Percentiles rank a stretch among this genome's conserved stretches.
Conservation (phyloP, 2,888 invertebrate genomes). For the Eristalinus sepulchralis region DNA sequence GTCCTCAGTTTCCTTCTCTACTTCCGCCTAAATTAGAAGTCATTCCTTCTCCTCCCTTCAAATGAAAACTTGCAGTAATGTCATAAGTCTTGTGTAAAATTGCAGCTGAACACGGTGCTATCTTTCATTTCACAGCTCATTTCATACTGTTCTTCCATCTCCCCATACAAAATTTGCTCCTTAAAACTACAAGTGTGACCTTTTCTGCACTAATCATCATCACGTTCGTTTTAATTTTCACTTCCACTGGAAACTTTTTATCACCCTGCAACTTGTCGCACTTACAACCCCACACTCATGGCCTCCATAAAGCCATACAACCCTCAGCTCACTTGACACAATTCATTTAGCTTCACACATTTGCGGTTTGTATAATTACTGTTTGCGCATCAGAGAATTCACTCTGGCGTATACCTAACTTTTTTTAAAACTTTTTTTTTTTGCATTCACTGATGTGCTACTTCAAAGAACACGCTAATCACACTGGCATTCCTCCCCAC, state of each 20-base stretch:
- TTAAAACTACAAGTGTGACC: neutral
- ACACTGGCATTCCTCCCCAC: neutral
- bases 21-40: too few species aligned
- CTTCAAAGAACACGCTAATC: conserved; percentile 26
- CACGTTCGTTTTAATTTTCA: neutral
- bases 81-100: too few species aligned
- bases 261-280: neutral
- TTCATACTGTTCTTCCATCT: too few species aligned
- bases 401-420: conserved; percentile 11
- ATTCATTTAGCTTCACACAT: neutral
- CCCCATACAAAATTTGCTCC: too few species aligned
- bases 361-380: neutral
- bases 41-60: too few species aligned
- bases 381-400: neutral
- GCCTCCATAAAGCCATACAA: neutral
- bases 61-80: too few species aligned
- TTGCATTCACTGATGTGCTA: neutral
- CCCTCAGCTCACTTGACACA: neutral
- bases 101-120: too few species aligned
- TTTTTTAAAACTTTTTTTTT: conserved; percentile 8
- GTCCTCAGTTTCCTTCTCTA: too few species aligned
- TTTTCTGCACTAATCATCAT: neutral
- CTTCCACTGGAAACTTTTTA: neutral
- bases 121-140: too few species aligned
- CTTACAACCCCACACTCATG: neutral